Evolutionary conservation across 2,888 invertebrate species (phyloP).

Genomic region (Vandiemenella viatica): DNA sequence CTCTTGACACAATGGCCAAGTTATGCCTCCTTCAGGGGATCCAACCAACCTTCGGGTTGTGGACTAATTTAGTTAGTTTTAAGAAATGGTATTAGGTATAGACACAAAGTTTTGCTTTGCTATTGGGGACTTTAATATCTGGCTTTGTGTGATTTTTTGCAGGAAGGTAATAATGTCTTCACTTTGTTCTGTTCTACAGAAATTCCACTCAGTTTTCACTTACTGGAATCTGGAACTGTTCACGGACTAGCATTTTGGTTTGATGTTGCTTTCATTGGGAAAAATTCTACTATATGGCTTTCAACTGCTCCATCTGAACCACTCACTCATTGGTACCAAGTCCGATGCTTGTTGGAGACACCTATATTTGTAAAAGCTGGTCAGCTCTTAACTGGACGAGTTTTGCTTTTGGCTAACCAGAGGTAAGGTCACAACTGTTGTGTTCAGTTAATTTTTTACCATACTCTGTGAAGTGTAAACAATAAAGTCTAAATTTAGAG

Average conservation of each 20-base stretch:
- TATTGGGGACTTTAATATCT: too few relatives aligned
- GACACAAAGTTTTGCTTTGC: too few relatives aligned
- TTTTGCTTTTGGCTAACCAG: slow-evolving; percentile 80
- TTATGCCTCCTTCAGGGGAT: too few relatives aligned
- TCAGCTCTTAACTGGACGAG: slow-evolving; percentile 74
- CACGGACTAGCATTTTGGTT: slow-evolving; percentile 99
- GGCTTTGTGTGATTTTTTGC: too few relatives aligned
- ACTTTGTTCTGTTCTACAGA: slow-evolving; percentile 32
- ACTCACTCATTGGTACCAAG: slow-evolving; percentile 98
- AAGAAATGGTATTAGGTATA: too few relatives aligned
- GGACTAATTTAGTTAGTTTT: too few relatives aligned
- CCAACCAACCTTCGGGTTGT: too few relatives aligned
- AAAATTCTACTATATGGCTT: slow-evolving; percentile 81
- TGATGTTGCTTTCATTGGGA: slow-evolving; percentile 90
- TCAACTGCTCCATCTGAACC: slow-evolving; percentile 97
- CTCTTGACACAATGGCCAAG: too few relatives aligned
- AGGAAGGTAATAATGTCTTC: too few relatives aligned
- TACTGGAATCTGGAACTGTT: slow-evolving; percentile 83
- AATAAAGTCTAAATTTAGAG: too few relatives aligned
- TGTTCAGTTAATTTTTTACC: too few relatives aligned
- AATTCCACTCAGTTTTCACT: slow-evolving; percentile 85
- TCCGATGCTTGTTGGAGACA: slow-evolving; percentile 83
- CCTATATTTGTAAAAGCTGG: slow-evolving; percentile 92
- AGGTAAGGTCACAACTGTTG: slow-evolving; percentile 42
- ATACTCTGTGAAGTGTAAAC: too few relatives aligned